phyloP scores from a whole-genome alignment of 2,113 vertebrate species.

The Gallinago media region DNA sequence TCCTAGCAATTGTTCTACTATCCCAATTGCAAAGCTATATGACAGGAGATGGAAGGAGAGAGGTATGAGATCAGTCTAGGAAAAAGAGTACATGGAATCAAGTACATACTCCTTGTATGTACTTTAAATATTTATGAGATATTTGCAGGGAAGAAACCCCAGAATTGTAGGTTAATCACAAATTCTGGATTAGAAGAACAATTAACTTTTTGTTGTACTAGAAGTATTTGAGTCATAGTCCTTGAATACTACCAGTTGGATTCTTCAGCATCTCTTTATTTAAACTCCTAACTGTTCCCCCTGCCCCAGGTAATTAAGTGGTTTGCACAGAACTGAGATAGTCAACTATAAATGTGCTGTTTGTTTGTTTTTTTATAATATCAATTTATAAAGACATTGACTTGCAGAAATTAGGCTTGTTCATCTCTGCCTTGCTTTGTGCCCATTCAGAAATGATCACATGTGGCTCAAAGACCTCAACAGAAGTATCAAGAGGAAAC shows the following conservation, averaged over 20 bases:
- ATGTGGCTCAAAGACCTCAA: background rate
- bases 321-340: background rate
- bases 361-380: background rate
- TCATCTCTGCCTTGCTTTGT: background rate
- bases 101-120: background rate
- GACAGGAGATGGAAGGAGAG: accelerated
- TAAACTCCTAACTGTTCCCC: background rate
- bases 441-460: background rate
- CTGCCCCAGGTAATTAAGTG: background rate
- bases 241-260: background rate
- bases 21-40: background rate
- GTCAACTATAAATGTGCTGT: background rate
- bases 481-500: background rate
- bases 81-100: background rate
- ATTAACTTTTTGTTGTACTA: background rate
- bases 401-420: background rate
- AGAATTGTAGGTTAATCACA: background rate
- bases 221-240: background rate
- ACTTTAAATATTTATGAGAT: background rate
- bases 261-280: background rate
- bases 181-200: background rate
- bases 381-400: background rate
- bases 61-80: background rate
- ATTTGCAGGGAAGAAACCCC: background rate
- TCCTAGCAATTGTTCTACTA: background rate